These are phyloP conservation scores for Boulengeromyrus knoepffleri DNA, from an alignment of 2,113 vertebrate genomes.

Conservation along the genomic window DNA sequence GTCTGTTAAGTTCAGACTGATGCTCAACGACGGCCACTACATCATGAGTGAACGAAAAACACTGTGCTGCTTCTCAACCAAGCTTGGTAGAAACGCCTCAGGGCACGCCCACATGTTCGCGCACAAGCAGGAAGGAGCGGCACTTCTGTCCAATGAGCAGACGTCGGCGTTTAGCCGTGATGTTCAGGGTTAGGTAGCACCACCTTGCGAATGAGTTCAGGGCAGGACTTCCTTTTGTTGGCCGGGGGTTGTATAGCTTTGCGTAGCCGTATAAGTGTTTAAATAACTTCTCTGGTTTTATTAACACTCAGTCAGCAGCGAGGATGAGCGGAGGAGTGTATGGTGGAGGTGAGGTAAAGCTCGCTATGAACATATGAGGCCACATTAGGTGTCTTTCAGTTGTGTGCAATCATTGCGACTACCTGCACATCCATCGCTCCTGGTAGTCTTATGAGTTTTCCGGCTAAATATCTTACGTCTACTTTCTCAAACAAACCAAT, in stretches of 20 bases:
- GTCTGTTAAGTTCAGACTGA: background rate
- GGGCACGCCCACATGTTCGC: background rate
- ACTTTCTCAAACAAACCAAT: background rate
- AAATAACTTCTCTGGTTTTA: background rate
- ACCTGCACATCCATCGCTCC: background rate
- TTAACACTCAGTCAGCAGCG: background rate
- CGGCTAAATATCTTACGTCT: background rate
- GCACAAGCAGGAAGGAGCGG: background rate
- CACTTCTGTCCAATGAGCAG: background rate
- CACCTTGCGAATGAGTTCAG: background rate
- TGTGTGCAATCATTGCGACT: background rate
- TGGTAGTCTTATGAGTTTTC: background rate
- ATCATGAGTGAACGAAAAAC: background rate
- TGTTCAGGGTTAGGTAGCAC: background rate
- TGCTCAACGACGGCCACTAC: background rate
- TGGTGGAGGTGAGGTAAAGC: slow-evolving; percentile 63
- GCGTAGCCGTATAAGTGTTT: background rate
- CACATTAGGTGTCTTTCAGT: slow-evolving; percentile 37
- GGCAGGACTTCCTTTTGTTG: background rate
- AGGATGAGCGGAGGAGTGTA: slow-evolving; percentile 72
- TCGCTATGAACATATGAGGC: slow-evolving; percentile 24
- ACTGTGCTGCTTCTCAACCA: background rate
- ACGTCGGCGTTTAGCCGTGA: background rate
- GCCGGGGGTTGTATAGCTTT: background rate
- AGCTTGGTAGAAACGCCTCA: background rate